Evolutionary conservation across 2,888 invertebrate species (phyloP), one percentile per base, ranked within the genome.

Genomic region (Cephus sareptanus): DNA sequence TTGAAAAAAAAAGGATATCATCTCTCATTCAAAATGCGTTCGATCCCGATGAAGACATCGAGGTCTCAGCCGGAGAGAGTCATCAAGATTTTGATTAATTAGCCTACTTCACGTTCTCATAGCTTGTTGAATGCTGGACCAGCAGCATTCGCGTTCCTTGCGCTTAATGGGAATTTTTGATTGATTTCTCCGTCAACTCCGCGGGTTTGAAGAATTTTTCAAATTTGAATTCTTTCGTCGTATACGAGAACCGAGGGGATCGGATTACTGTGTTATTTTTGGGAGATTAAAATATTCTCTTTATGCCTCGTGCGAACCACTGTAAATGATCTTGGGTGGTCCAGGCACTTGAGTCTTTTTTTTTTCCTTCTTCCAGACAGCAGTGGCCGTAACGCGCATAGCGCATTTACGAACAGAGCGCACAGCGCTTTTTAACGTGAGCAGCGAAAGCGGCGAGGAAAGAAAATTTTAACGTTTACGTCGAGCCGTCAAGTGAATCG

Each of bases 21-120:
- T 40, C 1, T 15, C 15, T 56, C 9, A 56, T 23, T 15, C 56
- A 1, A 23, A 6, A 23, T 9, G 23, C 56, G 23, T 56, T 56
- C 9, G 56, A 9, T 23, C 56, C 9, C 56, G 9, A 23, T 56
- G 23, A 56, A 56, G 56, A 56, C 56, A 56, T 56, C 23, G 6
- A 78, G 80, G 77, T 79, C 77, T 76, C 69, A 77, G 75, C 56
- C 68, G 77, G 76, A 33, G 34, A 75, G 73, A 76, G 76, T 79
- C 77, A 81, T 82, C 81, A 79, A 75, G 79, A 82, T 82, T 79
- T 79, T 81, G 76, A 82, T 82, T 82, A 82, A 82, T 82, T 79
- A 78, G 40, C 30, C 80, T 74, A 76, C 76, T 76, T 56, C 9
- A 2, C 1, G 0, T 56, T 56, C 56, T 56, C 56, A 56, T 9